These are phyloP conservation scores for Monopterus albus DNA, from an alignment of 2,113 vertebrate genomes.

Conservation along the genomic window DNA sequence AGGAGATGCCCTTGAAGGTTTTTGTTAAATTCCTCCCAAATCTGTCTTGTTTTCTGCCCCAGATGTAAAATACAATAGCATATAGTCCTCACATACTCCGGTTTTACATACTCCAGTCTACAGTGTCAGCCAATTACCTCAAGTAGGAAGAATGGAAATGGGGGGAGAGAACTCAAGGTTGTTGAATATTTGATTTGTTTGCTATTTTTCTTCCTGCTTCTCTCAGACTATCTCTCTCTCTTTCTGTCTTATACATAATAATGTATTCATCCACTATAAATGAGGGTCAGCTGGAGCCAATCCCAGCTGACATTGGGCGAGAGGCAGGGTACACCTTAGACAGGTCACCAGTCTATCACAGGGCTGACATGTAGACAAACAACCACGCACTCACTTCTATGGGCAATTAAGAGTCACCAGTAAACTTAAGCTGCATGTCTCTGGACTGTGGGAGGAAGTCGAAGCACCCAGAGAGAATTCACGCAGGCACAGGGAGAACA, in stretches of 20 bases:
- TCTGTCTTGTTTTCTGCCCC: slow-evolving; percentile 26
- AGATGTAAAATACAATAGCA: slow-evolving; percentile 45
- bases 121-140: slow-evolving; percentile 66
- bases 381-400: too few relatives aligned
- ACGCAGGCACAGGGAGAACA: too few relatives aligned
- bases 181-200: slow-evolving; percentile 68
- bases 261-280: slow-evolving; percentile 27
- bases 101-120: slow-evolving; percentile 32
- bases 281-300: slow-evolving; percentile 1
- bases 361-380: too few relatives aligned
- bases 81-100: slow-evolving; percentile 24
- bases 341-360: too few relatives aligned
- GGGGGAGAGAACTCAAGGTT: slow-evolving; percentile 52
- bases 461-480: too few relatives aligned
- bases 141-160: slow-evolving; percentile 22
- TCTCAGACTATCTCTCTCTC: slow-evolving; percentile 34
- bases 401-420: too few relatives aligned
- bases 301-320: too few relatives aligned
- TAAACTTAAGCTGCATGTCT: too few relatives aligned
- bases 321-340: too few relatives aligned
- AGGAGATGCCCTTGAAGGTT: slow-evolving; percentile 11
- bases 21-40: slow-evolving; percentile 37
- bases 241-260: neutral
- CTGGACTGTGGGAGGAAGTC: too few relatives aligned
- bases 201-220: slow-evolving; percentile 36